Conservation (phyloP, 2,113 vertebrate species). For the Etia nguti region DNA sequence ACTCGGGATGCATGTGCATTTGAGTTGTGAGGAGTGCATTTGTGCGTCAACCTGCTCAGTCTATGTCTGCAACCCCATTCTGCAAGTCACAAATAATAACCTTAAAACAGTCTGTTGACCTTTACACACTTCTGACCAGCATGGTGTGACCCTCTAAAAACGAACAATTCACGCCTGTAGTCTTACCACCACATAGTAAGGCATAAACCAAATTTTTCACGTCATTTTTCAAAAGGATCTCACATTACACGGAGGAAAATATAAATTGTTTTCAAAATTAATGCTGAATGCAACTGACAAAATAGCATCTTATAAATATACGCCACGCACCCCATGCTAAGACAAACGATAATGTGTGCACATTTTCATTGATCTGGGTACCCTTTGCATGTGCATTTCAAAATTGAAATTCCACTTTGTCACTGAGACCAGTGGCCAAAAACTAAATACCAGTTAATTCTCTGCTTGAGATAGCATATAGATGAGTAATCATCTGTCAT, state of each 20-base stretch:
- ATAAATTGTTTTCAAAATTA: neutral
- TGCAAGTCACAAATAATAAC: slow-evolving; percentile 52
- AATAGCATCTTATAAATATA: neutral
- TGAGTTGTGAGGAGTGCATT: slow-evolving; percentile 51
- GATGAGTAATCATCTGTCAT: slow-evolving; percentile 54
- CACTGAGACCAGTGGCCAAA: slow-evolving; percentile 36
- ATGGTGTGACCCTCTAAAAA: neutral
- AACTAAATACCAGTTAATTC: slow-evolving; percentile 54
- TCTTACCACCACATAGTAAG: neutral
- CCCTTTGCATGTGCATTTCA: neutral
- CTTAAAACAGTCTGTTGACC: slow-evolving; percentile 20
- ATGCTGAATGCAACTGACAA: neutral
- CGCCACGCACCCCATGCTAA: neutral
- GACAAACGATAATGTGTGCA: neutral
- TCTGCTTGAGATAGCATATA: slow-evolving; percentile 55
- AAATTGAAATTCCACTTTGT: slow-evolving; percentile 31
- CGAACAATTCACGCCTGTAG: neutral
- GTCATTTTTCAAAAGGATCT: neutral
- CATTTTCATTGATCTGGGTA: neutral
- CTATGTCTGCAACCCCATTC: slow-evolving; percentile 45
- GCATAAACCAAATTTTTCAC: neutral
- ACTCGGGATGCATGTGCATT: slow-evolving; percentile 45
- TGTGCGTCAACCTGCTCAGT: slow-evolving; percentile 31
- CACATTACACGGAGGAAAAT: neutral
- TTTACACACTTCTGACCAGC: neutral